Conservation (phyloP, 2,888 invertebrate genomes). For the Ophonus ardosiacus region DNA sequence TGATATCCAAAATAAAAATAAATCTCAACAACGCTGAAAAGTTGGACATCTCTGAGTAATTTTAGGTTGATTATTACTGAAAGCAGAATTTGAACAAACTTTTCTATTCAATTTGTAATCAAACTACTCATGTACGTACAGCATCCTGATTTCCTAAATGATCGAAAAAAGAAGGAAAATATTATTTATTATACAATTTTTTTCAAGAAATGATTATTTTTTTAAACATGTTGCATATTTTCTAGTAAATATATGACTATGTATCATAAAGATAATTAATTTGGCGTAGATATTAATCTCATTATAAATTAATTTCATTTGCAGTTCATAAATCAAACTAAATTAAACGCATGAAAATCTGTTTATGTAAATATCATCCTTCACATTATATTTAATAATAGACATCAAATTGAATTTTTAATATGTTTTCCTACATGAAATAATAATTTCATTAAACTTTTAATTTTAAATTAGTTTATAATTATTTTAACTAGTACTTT, state of each 20-base stretch:
- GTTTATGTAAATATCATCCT: background rate
- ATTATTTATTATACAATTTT: too few relatives aligned
- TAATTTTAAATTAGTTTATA: background rate
- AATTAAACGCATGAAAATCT: background rate
- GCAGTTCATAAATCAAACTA: background rate
- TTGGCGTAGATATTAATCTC: background rate
- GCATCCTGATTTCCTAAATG: too few relatives aligned
- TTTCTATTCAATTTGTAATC: too few relatives aligned
- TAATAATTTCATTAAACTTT: background rate
- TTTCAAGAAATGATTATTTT: too few relatives aligned
- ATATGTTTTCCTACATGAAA: background rate
- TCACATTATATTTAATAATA: background rate
- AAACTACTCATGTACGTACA: too few relatives aligned
- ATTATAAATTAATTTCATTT: slow-evolving; percentile 2
- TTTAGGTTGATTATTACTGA: too few relatives aligned
- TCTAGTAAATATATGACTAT: background rate
- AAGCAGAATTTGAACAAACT: too few relatives aligned
- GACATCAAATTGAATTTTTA: background rate
- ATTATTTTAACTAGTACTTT: background rate
- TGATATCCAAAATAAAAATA: too few relatives aligned
- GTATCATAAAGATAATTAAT: background rate
- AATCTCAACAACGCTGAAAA: too few relatives aligned
- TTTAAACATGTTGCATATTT: too few relatives aligned
- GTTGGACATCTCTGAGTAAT: too few relatives aligned
- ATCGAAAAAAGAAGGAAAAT: too few relatives aligned